Conservation (phyloP, 37 sponge, comb jelly and placozoan species). For the Petrosia ficiformis region DNA sequence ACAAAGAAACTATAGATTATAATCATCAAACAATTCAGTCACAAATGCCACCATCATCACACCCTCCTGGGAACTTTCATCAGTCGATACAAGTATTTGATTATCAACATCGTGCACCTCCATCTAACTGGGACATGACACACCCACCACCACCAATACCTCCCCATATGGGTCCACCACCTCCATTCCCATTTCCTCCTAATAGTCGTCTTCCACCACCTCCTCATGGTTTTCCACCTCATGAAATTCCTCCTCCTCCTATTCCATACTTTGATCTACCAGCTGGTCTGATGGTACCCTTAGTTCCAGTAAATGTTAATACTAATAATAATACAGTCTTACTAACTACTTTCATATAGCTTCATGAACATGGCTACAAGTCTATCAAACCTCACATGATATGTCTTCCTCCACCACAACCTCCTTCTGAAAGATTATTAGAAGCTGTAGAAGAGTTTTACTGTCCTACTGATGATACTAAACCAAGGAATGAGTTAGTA, state of each 20-base stretch:
- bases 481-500: conserved; percentile 62
- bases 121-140: neutral
- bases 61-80: conserved; percentile 17
- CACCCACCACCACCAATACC: conserved; percentile 1
- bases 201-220: neutral
- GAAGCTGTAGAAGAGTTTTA: conserved; percentile 95
- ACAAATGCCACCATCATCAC: too few species aligned
- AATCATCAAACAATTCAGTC: conserved; percentile 9
- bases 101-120: conserved; percentile 48
- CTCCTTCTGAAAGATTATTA: conserved; percentile 86
- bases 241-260: conserved; percentile 45
- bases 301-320: conserved; percentile 71
- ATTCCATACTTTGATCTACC: conserved; percentile 97
- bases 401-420: conserved; percentile 84
- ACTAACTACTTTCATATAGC: conserved; percentile 32
- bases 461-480: conserved; percentile 39
- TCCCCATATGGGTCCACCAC: conserved; percentile 12
- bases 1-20: conserved; percentile 5
- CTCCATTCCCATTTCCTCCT: conserved; percentile 9
- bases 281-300: conserved; percentile 88
- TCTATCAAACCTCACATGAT: conserved; percentile 67
- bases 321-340: neutral
- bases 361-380: conserved; percentile 74
- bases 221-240: conserved; percentile 29
- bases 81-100: conserved; percentile 29